These are phyloP conservation scores for Erannis defoliaria DNA, from an alignment of 2,888 invertebrate species.

Conservation along the genomic window DNA sequence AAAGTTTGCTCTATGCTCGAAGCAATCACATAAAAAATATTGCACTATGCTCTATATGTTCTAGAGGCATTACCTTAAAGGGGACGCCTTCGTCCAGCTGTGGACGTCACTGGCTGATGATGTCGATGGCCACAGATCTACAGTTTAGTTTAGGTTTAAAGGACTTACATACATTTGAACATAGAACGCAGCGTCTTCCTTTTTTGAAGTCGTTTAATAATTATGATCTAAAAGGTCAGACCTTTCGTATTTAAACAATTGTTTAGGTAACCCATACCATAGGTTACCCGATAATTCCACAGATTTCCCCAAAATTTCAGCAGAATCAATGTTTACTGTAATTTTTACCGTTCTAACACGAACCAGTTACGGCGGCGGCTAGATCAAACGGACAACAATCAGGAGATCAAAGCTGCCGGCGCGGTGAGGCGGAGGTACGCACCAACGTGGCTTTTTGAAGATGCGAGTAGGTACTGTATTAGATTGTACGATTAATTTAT, in stretches of 20 bases:
- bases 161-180: no score
- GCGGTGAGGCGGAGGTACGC: slow-evolving; percentile 27
- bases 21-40: no score
- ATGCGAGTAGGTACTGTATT: slow-evolving; percentile 39
- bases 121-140: no score
- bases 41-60: no score
- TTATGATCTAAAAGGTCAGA: not conserved
- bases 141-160: no score
- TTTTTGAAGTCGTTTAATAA: no score
- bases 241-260: not conserved
- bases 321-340: slow-evolving; percentile 63
- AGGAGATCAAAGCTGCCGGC: slow-evolving; percentile 44
- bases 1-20: no score
- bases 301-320: slow-evolving; percentile 53
- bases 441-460: slow-evolving; percentile 38
- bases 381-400: slow-evolving; percentile 64
- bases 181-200: no score
- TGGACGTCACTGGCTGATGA: no score
- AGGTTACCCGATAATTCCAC: slow-evolving; percentile 13
- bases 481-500: slow-evolving; percentile 49
- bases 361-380: slow-evolving; percentile 68
- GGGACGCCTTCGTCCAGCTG: no score
- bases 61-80: no score
- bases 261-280: not conserved
- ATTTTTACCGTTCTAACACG: slow-evolving; percentile 67